Conservation (phyloP, 2,797 vertebrate genomes). For the Urosaurus nigricauda region DNA sequence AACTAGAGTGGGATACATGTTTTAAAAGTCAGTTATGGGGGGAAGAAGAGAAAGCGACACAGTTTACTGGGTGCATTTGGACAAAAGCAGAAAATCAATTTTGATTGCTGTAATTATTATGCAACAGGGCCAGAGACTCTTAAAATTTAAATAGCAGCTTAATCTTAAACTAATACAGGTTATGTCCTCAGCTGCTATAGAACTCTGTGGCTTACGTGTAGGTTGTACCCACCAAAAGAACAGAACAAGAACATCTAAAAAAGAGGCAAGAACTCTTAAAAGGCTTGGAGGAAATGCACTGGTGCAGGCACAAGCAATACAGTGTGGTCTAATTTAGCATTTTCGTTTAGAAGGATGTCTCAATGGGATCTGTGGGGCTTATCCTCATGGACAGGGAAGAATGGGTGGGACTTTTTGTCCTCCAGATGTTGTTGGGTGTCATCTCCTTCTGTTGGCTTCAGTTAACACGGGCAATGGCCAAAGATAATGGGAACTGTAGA, state of each 20-base stretch:
- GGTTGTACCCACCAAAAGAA: conserved; percentile 7
- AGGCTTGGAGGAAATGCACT: neutral
- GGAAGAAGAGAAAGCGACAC: conserved; percentile 33
- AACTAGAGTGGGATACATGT: conserved; percentile 6
- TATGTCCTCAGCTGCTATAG: neutral
- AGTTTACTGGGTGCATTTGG: conserved; percentile 16
- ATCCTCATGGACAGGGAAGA: neutral
- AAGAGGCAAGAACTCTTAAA: neutral
- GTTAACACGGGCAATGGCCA: neutral
- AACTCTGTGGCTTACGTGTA: conserved; percentile 30
- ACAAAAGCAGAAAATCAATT: conserved; percentile 33
- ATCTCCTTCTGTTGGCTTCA: neutral
- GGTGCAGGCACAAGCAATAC: too few species aligned
- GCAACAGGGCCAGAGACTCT: conserved; percentile 40
- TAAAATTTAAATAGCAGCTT: conserved; percentile 34
- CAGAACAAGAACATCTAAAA: conserved; percentile 19
- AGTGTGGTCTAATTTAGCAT: neutral
- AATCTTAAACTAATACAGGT: conserved; percentile 8
- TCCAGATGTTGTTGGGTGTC: neutral
- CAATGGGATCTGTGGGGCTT: neutral
- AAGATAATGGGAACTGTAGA: neutral
- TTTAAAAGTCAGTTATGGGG: conserved; percentile 17
- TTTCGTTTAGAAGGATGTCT: neutral
- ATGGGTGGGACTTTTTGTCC: neutral
- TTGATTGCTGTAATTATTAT: conserved; percentile 40